Evolutionary conservation across 1,140 invertebrate species (phyloP).

Genomic region (Homarus americanus): DNA sequence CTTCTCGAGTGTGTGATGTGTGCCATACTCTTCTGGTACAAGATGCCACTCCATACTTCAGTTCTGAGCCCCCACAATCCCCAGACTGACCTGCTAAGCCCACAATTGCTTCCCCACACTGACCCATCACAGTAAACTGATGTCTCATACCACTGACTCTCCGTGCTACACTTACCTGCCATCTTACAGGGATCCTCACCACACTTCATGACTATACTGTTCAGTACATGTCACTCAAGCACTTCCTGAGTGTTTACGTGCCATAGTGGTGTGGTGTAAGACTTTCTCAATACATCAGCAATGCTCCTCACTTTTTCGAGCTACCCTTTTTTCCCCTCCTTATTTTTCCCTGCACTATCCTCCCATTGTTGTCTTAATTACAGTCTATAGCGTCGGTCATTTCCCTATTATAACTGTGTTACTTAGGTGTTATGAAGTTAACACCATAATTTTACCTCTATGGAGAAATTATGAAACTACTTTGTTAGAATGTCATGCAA

Average conservation of each 20-base stretch:
- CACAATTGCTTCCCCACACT: background rate
- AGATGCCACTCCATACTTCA: slow-evolving; percentile 95
- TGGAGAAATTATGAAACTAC: background rate
- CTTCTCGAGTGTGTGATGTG: slow-evolving; percentile 95
- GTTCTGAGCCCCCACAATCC: slow-evolving; percentile 61
- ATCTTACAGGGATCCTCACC: background rate
- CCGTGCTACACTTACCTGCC: background rate
- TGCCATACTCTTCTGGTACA: slow-evolving; percentile 97
- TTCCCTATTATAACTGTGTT: background rate
- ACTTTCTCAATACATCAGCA: background rate
- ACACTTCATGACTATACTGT: background rate
- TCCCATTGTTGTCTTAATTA: no score
- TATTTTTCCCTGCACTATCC: no score
- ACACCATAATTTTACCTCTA: background rate
- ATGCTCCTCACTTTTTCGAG: background rate
- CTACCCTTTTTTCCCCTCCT: no score
- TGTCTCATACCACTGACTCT: background rate
- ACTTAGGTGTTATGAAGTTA: background rate
- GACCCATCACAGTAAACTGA: background rate
- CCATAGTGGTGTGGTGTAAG: background rate
- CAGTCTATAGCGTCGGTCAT: background rate
- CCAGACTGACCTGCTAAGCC: slow-evolving; percentile 46
- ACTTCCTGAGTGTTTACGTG: background rate
- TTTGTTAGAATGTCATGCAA: background rate
- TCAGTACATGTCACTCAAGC: background rate